Percentiles rank a stretch among this genome's conserved stretches.
Conservation (phyloP, 1,140 invertebrate species). For the Magallana ariakensis region DNA sequence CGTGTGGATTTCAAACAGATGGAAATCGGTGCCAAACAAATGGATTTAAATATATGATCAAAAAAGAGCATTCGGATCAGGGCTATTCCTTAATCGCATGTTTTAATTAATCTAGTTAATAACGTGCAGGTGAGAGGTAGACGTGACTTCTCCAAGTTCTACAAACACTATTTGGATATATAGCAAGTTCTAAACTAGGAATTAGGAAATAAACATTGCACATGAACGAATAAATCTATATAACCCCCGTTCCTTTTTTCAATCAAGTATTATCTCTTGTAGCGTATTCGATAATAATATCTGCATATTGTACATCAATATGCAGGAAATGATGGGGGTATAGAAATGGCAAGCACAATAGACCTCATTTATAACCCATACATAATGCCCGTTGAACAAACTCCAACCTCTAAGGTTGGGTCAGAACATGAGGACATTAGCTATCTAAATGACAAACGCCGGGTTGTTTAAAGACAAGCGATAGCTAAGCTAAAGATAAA, state of each 20-base stretch:
- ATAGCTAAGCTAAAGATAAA: no score
- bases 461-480: no score
- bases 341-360: no score
- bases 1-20: not conserved
- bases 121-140: not conserved
- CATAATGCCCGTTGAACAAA: not conserved
- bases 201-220: no score
- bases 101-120: not conserved
- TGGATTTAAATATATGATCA: not conserved
- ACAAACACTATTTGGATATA: not conserved
- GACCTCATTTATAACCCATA: not conserved
- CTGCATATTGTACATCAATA: no score
- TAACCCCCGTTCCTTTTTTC: no score
- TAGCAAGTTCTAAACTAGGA: not conserved
- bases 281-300: no score
- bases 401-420: not conserved
- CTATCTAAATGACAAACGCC: no score
- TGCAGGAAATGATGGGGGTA: no score
- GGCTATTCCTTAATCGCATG: not conserved
- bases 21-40: constrained; percentile 5
- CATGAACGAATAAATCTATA: no score
- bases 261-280: no score
- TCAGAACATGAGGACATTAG: not conserved
- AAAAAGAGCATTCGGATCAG: not conserved
- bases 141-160: not conserved